Evolutionary conservation across 1,140 invertebrate species (phyloP).

Genomic region (Oppia nitens): DNA sequence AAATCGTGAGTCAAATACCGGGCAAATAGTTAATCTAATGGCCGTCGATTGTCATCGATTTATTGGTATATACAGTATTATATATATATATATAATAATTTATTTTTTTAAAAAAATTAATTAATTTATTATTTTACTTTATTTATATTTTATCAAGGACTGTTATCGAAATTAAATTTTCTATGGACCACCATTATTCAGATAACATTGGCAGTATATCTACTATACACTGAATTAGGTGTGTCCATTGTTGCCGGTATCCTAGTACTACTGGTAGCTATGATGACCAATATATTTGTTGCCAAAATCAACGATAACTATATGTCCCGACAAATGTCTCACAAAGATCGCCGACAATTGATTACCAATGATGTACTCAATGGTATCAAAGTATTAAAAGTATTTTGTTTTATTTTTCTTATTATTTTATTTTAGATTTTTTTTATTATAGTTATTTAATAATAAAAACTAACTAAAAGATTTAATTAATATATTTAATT

Average conservation of each 20-base stretch:
- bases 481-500: too few relatives aligned
- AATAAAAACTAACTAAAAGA: too few relatives aligned
- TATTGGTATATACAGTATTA: conserved; percentile 30
- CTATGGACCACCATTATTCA: conserved; percentile 28
- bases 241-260: conserved; percentile 73
- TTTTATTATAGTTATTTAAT: too few relatives aligned
- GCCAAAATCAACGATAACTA: conserved; percentile 28
- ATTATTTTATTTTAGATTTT: too few relatives aligned
- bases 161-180: conserved; percentile 20
- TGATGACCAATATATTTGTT: conserved; percentile 33
- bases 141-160: conserved; percentile 50
- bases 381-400: too few relatives aligned
- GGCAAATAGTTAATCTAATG: conserved; percentile 31
- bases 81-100: conserved; percentile 47
- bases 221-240: conserved; percentile 38
- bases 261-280: conserved; percentile 58
- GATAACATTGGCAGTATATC: conserved; percentile 26
- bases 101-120: conserved; percentile 56
- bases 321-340: conserved; percentile 29
- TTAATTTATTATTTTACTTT: conserved; percentile 58
- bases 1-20: too few relatives aligned
- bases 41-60: neutral
- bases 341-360: conserved; percentile 28
- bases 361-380: conserved; percentile 29
- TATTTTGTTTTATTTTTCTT: too few relatives aligned